Evolutionary conservation across 2,113 vertebrate species (phyloP).

Genomic region (Lampris incognitus): DNA sequence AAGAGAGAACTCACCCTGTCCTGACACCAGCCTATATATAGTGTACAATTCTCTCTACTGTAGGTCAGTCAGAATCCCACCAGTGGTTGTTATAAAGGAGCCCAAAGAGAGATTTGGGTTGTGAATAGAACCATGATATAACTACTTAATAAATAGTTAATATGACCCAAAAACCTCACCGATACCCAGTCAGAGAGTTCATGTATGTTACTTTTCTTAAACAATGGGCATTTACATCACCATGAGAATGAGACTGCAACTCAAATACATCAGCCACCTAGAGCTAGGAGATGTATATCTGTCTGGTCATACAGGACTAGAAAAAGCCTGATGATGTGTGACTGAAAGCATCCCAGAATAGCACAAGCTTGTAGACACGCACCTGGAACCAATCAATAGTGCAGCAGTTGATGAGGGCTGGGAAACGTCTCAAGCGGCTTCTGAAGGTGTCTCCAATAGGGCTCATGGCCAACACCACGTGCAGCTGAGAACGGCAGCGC

Average conservation of each 20-base stretch:
- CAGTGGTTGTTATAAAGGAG: neutral
- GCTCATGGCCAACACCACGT: slow-evolving; percentile 92
- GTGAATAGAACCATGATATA: too few species aligned
- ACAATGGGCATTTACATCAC: too few species aligned
- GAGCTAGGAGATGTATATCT: too few species aligned
- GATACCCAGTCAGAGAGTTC: too few species aligned
- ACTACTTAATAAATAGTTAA: too few species aligned
- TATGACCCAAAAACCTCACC: too few species aligned
- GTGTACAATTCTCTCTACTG: neutral
- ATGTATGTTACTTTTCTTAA: too few species aligned
- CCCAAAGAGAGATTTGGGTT: too few species aligned
- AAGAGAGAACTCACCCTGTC: slow-evolving; percentile 12
- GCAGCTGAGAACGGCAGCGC: slow-evolving; percentile 90
- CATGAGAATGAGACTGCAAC: too few species aligned
- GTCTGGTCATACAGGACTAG: neutral
- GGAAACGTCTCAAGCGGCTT: slow-evolving; percentile 88
- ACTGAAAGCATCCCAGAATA: neutral
- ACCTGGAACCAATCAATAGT: slow-evolving; percentile 98
- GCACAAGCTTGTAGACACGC: neutral
- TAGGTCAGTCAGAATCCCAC: neutral
- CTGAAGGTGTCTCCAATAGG: slow-evolving; percentile 92
- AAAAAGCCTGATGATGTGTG: too few species aligned
- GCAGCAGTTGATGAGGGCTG: slow-evolving; percentile 93
- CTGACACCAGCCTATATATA: neutral
- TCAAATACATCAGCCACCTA: too few species aligned